Base-by-base conservation (phyloP, 64 coral and sea anemone species). In the Montipora capricornis region DNA sequence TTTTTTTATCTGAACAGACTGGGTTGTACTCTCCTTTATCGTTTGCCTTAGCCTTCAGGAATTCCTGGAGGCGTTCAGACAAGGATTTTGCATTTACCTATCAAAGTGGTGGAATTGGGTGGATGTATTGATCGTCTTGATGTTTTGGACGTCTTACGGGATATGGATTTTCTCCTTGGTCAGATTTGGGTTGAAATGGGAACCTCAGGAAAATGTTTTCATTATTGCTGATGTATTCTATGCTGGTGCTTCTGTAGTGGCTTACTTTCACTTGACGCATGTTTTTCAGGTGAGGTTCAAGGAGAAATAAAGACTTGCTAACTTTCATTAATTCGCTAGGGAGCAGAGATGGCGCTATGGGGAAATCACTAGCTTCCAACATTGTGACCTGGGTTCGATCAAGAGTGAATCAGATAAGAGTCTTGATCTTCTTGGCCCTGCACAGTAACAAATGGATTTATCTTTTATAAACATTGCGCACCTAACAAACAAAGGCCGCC, bases 31-130 rank as follows among this genome's bases (percentile, higher is more conserved):
- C 37, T 19, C n/a, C 47, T 79, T 79, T 20, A 48, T 79, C 6
- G 4, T 67, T 64, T 57, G 57, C 46, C 24, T 84, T 4, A 3
- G 22, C 4, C 14, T 20, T 2, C 81, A 84, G 58, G 83, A 71
- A 71, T 4, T 48, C 14, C 3, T 4, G 13, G 64, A 73, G 83
- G 1, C 22, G 2, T 44, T 9, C 47, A 68, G 83, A 16, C 83
- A 71, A 17, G 83, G 83, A 68, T 49, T 6, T 20, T 68, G 19
- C 14, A 16, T 49, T 52, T 87, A 87, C 47, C 20, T 87, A 1
- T 87, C 83, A 51, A 68, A 87, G 24, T 87, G 68, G 62, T 87
- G 83, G 83, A 87, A 87, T 26, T 13, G 67, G 4, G 83, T 87
- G 16, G 49, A 50, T 20, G 20, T 20, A 48, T 4, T 70, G 3